Evolutionary conservation across 2,113 vertebrate genomes (phyloP).

Genomic region (Ivindomyrus marchei): DNA sequence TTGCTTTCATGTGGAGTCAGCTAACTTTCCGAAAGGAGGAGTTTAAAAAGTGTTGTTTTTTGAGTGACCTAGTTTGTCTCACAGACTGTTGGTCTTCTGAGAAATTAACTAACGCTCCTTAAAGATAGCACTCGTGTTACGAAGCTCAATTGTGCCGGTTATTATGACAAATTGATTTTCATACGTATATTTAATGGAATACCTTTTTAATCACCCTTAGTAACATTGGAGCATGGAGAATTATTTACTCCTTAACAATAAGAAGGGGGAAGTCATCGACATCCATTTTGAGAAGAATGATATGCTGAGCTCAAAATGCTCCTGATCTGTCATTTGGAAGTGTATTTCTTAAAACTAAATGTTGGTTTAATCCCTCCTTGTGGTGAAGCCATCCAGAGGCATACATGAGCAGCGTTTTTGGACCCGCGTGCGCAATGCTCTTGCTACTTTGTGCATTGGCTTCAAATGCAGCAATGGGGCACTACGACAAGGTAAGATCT

Average conservation of each 20-base stretch:
- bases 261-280: not conserved
- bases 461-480: not conserved
- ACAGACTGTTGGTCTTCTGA: not conserved
- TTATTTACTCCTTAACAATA: not conserved
- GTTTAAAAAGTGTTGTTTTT: not conserved
- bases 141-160: not conserved
- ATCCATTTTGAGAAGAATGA: not conserved
- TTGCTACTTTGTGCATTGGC: not conserved
- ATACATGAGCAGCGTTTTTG: not conserved
- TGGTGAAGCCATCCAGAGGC: not conserved
- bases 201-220: not conserved
- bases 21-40: not conserved
- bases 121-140: not conserved
- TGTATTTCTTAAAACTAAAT: not conserved
- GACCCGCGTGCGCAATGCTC: not conserved
- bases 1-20: not conserved
- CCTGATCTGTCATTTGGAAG: not conserved
- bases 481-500: not conserved
- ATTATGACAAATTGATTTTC: not conserved
- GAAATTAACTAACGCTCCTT: not conserved
- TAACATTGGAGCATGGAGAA: not conserved
- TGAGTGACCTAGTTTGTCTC: not conserved
- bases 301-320: not conserved
- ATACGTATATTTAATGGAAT: not conserved
- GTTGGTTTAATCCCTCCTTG: not conserved